Base-by-base conservation (phyloP, 2,888 invertebrate species). In the Sialis fuliginosa region DNA sequence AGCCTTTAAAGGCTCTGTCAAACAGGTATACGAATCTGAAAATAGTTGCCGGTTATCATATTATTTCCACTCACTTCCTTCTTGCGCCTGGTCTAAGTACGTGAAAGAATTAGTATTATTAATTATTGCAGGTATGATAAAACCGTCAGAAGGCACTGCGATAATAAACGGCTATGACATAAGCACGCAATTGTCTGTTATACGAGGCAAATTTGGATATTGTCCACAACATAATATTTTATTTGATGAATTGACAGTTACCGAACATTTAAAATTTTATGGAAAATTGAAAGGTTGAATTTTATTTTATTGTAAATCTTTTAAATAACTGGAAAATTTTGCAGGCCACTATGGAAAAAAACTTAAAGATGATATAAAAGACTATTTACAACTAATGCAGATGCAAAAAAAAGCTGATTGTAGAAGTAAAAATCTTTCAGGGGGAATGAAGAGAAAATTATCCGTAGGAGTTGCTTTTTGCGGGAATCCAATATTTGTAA, bases 181-280 rank as follows among this genome's bases (percentile, higher is more conserved):
- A 32, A 12, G 22, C 1, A 43, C 8, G 6, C 12, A 32, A 7
- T 9, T 43, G 9, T 32, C 1, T 8, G 8, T 32, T 2, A 31
- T 43, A 4, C 43, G 43, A 8, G 22, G 8, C 7, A 43, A 32
- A 9, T 10, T 43, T 32, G 43, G 43, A 30, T 43, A 31, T 32
- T 43, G 43, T 31, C 43, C 43, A n/a, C 43, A 43, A 30, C 10
- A 32, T 43, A 32, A 43, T 32, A 6, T 43, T 4, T 32, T 43
- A 9, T 85, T 86, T 59, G 76, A 78, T 51, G 77, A 79, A 50
- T 68, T 88, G 42, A 85, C 84, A 0, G 84, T 86, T 1, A 66
- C 68, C 33, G 84, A 88, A 62, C 87, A 88, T 59, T 66, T 88
- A 33, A 69, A 75, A 44, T 87, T 88, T 65, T 87, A 81, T 56